Percentiles rank a stretch among this genome's conserved stretches.
Evolutionary conservation across 1,140 invertebrate genomes (phyloP).

Genomic region (Eumeta japonica): DNA sequence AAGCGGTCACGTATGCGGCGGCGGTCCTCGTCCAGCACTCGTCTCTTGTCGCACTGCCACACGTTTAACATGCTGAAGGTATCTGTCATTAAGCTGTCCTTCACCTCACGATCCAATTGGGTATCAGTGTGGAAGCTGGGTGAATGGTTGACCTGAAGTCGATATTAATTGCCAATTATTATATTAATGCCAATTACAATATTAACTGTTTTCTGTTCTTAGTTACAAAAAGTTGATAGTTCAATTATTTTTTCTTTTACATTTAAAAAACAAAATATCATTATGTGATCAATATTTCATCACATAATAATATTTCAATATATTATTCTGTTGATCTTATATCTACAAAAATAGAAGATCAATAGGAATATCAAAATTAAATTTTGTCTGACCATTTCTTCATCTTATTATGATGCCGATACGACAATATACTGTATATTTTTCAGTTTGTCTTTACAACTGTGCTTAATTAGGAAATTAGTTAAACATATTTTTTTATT

Average conservation of each 20-base stretch:
- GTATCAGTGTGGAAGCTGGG: constrained; percentile 89
- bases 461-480: no score
- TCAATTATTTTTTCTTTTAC: not conserved
- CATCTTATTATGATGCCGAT: no score
- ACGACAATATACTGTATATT: no score
- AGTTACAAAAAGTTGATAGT: not conserved
- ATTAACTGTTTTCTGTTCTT: not conserved
- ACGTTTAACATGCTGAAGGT: constrained; percentile 83
- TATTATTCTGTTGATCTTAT: no score
- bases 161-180: not conserved
- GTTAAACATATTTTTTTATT: no score
- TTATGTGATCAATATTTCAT: no score
- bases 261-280: no score
- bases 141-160: constrained; percentile 77
- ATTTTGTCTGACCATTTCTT: no score
- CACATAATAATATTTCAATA: no score
- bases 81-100: constrained; percentile 77
- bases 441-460: no score
- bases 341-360: no score
- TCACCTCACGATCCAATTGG: constrained; percentile 79
- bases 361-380: no score
- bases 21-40: constrained; percentile 71
- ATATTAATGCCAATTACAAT: constrained; percentile 3
- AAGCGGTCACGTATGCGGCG: constrained; percentile 66
- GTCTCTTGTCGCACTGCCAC: constrained; percentile 73